Conservation (phyloP, 37 sponge, comb jelly and placozoan genomes). For the Ianthella basta region DNA sequence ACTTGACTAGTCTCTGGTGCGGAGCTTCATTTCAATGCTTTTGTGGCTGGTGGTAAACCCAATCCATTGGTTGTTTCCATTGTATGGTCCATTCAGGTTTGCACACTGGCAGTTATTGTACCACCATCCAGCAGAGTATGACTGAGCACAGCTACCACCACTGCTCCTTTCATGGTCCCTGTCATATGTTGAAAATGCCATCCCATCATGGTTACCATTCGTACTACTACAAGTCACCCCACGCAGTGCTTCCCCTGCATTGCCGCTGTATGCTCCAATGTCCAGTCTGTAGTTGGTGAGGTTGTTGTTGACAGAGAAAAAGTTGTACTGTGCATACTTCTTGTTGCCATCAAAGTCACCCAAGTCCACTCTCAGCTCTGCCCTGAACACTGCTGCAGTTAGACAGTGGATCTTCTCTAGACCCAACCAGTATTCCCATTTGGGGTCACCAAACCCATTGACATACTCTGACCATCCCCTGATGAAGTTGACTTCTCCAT, state of each 20-base stretch:
- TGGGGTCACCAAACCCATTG: constrained; percentile 62
- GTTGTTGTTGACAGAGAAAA: constrained; percentile 26
- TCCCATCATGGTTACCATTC: background rate
- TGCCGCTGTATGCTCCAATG: too few species aligned
- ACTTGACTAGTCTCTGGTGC: constrained; percentile 3
- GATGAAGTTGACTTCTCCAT: constrained; percentile 37
- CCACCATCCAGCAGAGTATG: constrained; percentile 15
- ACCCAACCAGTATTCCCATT: constrained; percentile 74
- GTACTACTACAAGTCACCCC: background rate
- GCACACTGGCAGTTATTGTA: constrained; percentile 1
- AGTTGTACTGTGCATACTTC: constrained; percentile 23
- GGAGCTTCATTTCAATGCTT: constrained; percentile 18
- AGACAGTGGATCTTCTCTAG: constrained; percentile 59
- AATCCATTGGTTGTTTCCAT: background rate
- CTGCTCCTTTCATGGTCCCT: constrained; percentile 9
- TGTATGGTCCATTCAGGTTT: constrained; percentile 27
- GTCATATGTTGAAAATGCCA: constrained; percentile 12
- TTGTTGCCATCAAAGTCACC: constrained; percentile 15
- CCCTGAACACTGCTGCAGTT: constrained; percentile 29
- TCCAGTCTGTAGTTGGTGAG: constrained; percentile 34
- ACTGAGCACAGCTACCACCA: background rate
- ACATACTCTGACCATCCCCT: constrained; percentile 39
- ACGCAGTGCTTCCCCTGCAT: background rate
- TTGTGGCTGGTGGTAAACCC: background rate
- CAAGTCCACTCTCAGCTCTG: constrained; percentile 10